Percentiles rank a stretch among this genome's conserved stretches.
Evolutionary conservation across 1,140 invertebrate species (phyloP).

Genomic region (Drosophila eugracilis): DNA sequence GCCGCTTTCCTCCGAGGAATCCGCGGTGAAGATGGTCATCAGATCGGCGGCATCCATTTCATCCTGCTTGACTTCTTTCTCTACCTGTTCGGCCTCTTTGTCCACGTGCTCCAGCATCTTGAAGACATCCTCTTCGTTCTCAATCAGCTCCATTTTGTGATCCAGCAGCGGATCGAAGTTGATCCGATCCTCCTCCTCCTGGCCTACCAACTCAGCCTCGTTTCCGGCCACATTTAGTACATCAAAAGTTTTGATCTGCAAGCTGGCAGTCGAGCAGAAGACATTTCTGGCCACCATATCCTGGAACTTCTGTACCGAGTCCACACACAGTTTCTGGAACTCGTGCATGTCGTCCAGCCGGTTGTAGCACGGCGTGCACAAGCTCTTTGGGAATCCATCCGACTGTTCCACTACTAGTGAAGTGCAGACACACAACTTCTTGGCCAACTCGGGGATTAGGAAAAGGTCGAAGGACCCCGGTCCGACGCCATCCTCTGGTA

Average conservation of each 20-base stretch:
- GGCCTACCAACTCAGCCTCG: constrained; percentile 38
- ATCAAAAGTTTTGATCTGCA: constrained; percentile 61
- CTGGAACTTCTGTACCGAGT: constrained; percentile 73
- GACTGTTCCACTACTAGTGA: constrained; percentile 71
- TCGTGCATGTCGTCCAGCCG: constrained; percentile 75
- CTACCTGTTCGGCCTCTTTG: constrained; percentile 69
- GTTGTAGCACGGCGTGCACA: constrained; percentile 66
- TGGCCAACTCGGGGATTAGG: constrained; percentile 70
- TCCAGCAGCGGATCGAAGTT: constrained; percentile 80
- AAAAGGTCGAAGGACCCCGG: constrained; percentile 66
- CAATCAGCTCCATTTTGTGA: constrained; percentile 78
- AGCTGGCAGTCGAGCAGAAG: constrained; percentile 20
- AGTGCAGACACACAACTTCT: constrained; percentile 75
- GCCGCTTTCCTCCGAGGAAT: constrained; percentile 36
- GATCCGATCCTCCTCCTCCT: constrained; percentile 74
- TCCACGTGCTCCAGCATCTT: constrained; percentile 81
- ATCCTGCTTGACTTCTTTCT: constrained; percentile 51
- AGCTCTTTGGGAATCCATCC: constrained; percentile 72
- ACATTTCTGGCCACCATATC: constrained; percentile 67
- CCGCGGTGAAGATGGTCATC: constrained; percentile 36
- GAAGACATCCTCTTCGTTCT: constrained; percentile 80
- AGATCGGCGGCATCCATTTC: constrained; percentile 31
- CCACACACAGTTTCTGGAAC: constrained; percentile 75
- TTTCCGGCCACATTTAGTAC: constrained; percentile 50
- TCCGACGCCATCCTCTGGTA: constrained; percentile 51